These are phyloP conservation scores for Phrynocephalus vlangalii DNA, from an alignment of 2,797 vertebrate genomes.

Conservation along the genomic window DNA sequence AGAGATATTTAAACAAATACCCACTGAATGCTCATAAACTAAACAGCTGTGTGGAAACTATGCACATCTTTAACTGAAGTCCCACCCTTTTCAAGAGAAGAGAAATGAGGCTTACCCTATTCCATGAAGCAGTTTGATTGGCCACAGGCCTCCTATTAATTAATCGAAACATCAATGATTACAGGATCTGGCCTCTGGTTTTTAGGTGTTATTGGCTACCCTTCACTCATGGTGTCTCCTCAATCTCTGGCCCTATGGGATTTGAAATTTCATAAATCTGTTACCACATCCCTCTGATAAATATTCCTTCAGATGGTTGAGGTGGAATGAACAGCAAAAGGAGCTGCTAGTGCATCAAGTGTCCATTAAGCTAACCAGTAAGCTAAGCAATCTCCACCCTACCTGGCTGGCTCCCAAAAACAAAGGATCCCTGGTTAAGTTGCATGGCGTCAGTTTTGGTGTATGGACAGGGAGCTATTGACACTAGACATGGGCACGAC, in stretches of 20 bases:
- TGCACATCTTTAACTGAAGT: slow-evolving; percentile 50
- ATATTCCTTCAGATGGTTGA: slow-evolving; percentile 62
- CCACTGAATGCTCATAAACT: slow-evolving; percentile 47
- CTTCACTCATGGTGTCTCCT: slow-evolving; percentile 39
- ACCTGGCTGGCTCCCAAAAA: slow-evolving; percentile 36
- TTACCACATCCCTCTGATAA: slow-evolving; percentile 63
- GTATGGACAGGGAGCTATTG: background rate
- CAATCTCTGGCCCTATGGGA: slow-evolving; percentile 48
- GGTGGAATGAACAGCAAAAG: slow-evolving; percentile 55
- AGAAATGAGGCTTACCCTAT: slow-evolving; percentile 39
- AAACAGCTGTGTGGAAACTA: slow-evolving; percentile 44
- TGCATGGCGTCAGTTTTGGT: background rate
- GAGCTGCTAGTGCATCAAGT: slow-evolving; percentile 27
- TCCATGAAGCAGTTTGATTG: slow-evolving; percentile 45
- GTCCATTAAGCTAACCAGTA: slow-evolving; percentile 58
- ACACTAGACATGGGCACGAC: no score
- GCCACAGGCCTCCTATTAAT: slow-evolving; percentile 50
- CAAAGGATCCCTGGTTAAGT: background rate
- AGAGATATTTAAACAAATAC: slow-evolving; percentile 40
- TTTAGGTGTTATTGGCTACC: slow-evolving; percentile 43
- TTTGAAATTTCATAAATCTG: slow-evolving; percentile 68
- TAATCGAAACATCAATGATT: slow-evolving; percentile 55
- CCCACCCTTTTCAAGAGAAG: slow-evolving; percentile 44
- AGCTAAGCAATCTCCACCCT: background rate
- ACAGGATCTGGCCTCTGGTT: slow-evolving; percentile 34